Evolutionary conservation across 1,140 invertebrate species (phyloP), one percentile per base, ranked within the genome.

Genomic region (Drosophila tropicalis): DNA sequence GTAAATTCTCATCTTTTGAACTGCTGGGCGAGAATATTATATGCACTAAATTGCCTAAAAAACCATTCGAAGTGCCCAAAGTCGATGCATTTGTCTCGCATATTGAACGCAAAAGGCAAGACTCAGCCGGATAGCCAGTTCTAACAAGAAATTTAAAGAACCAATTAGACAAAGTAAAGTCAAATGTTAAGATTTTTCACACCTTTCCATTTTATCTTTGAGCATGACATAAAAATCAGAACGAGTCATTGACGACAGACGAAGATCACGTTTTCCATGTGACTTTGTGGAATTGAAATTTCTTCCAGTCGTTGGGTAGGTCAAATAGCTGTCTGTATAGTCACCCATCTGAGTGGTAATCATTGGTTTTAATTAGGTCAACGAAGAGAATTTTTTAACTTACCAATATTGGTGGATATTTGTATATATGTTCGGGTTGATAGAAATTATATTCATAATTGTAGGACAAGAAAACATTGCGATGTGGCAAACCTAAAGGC

Each of bases 391-490:
- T 40, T 44, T 25, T 25, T 1, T 10, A 0, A 74, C 82, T 65
- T 57, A 91, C 90, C 68, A 89, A 74, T 60, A 86, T 81, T 3
- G 90, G 84, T 1, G 90, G 90, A 62, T 89, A 72, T 39, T 79
- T 78, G 71, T 85, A 91, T 5, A 84, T 76, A 17, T 77, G 83
- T 36, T 87, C 70, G 3, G 91, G 89, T 1, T 95, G 91, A 70
- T 84, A 90, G 91, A 96, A 96, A 90, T 94, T 95, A 0, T 94
- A 95, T 87, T 96, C 96, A 76, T 96, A 95, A 85, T 96, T 96
- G 79, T 95, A 96, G 0, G 96, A 96, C 12, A 96, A 84, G 69
- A 95, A 95, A 15, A 96, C 94, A 77, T 95, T 95, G 70, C 94
- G 95, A 77, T 94, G 93, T 0, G 95, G 94, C 47, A 96, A 92